phyloP scores from a whole-genome alignment of 1,140 invertebrate genomes.

The Pectinophora gossypiella region DNA sequence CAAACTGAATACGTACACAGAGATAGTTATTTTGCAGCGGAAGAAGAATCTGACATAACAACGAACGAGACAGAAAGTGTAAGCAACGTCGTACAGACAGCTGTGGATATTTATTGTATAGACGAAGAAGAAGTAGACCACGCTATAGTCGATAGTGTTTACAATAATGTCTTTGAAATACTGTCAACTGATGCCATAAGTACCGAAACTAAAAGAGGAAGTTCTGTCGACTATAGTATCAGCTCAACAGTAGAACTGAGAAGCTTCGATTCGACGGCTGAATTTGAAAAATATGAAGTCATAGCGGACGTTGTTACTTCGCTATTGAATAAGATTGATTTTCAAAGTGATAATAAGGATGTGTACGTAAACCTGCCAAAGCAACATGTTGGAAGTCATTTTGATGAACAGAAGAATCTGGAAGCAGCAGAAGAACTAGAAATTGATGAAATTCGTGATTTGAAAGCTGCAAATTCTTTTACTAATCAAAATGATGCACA shows the following conservation, averaged over 20 bases:
- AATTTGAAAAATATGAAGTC: constrained; percentile 61
- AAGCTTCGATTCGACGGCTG: constrained; percentile 53
- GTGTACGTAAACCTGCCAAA: neutral
- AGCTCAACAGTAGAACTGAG: constrained; percentile 25
- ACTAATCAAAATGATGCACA: too few species aligned
- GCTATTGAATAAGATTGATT: constrained; percentile 36
- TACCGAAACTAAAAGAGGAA: neutral
- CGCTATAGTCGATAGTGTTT: constrained; percentile 6
- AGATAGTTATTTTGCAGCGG: neutral
- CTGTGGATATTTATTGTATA: constrained; percentile 4
- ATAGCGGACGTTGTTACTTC: constrained; percentile 40
- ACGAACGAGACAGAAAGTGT: constrained; percentile 3
- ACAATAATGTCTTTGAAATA: constrained; percentile 3
- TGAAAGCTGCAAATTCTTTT: too few species aligned
- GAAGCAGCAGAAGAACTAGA: too few species aligned
- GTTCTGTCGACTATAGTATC: neutral
- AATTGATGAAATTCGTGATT: too few species aligned
- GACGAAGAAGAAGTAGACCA: neutral
- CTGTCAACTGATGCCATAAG: neutral
- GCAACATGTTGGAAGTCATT: neutral
- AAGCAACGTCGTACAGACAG: constrained; percentile 2
- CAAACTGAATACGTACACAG: constrained; percentile 1
- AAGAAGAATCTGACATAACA: constrained; percentile 7
- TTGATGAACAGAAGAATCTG: neutral
- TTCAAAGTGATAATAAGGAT: constrained; percentile 7